These are phyloP conservation scores for Brassicogethes aeneus DNA, from an alignment of 2,888 invertebrate species.

Conservation along the genomic window DNA sequence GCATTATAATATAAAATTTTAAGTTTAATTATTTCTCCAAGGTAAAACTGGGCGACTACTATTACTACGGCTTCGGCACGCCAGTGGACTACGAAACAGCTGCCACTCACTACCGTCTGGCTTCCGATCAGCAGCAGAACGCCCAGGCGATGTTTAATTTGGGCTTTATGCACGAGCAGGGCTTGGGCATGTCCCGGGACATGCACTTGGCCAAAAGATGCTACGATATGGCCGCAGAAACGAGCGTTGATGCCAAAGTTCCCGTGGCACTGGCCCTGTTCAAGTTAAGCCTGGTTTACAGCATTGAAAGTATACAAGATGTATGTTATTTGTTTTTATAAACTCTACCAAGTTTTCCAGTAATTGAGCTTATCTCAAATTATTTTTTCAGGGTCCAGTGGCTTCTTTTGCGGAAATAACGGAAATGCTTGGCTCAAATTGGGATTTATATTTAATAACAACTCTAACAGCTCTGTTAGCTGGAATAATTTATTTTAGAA, in stretches of 20 bases:
- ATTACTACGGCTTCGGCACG: constrained; percentile 97
- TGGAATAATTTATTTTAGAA: constrained; percentile 68
- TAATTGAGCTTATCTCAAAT: neutral
- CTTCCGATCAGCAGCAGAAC: constrained; percentile 89
- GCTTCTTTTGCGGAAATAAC: constrained; percentile 58
- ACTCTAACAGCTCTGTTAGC: constrained; percentile 74
- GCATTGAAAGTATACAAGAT: constrained; percentile 63
- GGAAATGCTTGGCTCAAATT: constrained; percentile 70
- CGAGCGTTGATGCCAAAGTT: constrained; percentile 85
- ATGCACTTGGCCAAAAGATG: constrained; percentile 89
- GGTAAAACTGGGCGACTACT: constrained; percentile 96
- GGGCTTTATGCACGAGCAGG: constrained; percentile 99
- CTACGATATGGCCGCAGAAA: constrained; percentile 92
- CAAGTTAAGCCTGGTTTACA: constrained; percentile 69
- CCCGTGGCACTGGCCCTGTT: constrained; percentile 87
- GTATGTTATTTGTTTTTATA: constrained; percentile 36
- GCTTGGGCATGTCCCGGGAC: constrained; percentile 82
- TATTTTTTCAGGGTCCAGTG: constrained; percentile 50
- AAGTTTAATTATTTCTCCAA: no score
- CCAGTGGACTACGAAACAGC: constrained; percentile 82
- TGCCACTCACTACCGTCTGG: constrained; percentile 84
- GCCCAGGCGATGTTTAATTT: constrained; percentile 98
- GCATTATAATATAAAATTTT: no score
- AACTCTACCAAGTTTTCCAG: neutral
- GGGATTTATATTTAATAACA: constrained; percentile 91